phyloP scores from a whole-genome alignment of 2,797 vertebrate genomes.

The Crenuchus spilurus region DNA sequence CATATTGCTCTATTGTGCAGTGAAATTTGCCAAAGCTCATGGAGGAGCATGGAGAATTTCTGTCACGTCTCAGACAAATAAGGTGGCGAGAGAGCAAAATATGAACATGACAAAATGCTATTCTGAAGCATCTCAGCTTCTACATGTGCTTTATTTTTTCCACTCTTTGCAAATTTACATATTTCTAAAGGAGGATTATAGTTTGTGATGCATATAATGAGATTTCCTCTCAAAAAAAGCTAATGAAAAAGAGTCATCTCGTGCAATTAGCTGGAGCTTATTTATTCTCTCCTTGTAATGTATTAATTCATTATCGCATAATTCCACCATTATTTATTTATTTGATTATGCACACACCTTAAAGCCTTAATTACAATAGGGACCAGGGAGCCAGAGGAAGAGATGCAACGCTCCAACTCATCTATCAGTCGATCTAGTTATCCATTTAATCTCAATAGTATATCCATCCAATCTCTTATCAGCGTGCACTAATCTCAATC shows the following conservation, averaged over 20 bases:
- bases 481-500: slow-evolving; percentile 68
- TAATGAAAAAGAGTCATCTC: slow-evolving; percentile 76
- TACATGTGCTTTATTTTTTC: slow-evolving; percentile 44
- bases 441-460: slow-evolving; percentile 72
- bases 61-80: slow-evolving; percentile 46
- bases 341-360: slow-evolving; percentile 75
- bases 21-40: slow-evolving; percentile 23
- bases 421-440: slow-evolving; percentile 73
- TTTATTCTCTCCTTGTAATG: slow-evolving; percentile 77
- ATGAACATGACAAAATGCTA: slow-evolving; percentile 44
- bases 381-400: slow-evolving; percentile 63
- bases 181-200: slow-evolving; percentile 69
- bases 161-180: slow-evolving; percentile 69
- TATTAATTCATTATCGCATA: slow-evolving; percentile 80
- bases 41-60: slow-evolving; percentile 10
- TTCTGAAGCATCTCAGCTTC: slow-evolving; percentile 52
- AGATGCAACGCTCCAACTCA: slow-evolving; percentile 62
- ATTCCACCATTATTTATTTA: slow-evolving; percentile 75
- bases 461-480: slow-evolving; percentile 70
- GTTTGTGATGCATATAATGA: slow-evolving; percentile 81
- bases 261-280: slow-evolving; percentile 73
- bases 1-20: slow-evolving; percentile 15
- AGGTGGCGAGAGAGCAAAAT: slow-evolving; percentile 41
- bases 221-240: slow-evolving; percentile 73
- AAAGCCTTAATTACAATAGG: slow-evolving; percentile 78